Percentiles rank a stretch among this genome's conserved stretches.
These are phyloP conservation scores for Labrus mixtus DNA, from an alignment of 2,113 vertebrate genomes.

Conservation along the genomic window DNA sequence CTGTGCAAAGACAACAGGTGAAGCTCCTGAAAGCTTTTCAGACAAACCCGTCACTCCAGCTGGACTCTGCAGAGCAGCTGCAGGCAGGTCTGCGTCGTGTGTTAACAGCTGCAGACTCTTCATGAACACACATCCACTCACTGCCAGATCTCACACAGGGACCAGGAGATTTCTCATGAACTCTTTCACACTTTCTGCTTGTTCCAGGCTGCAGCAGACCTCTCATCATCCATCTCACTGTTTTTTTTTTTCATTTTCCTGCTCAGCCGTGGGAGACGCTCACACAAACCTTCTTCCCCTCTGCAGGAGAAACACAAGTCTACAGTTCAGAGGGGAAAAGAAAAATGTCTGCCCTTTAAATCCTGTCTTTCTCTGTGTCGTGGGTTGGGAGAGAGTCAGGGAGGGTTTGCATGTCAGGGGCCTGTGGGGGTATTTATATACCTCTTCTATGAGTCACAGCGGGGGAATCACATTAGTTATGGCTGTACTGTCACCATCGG, in stretches of 20 bases:
- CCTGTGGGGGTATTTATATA: slow-evolving; percentile 72
- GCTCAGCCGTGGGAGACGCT: slow-evolving; percentile 27
- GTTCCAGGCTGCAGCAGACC: slow-evolving; percentile 8
- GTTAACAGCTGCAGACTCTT: slow-evolving; percentile 53
- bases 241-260: not conserved
- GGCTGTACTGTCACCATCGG: slow-evolving; percentile 63
- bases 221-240: slow-evolving; percentile 13
- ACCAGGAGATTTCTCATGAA: not conserved
- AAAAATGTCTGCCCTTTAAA: slow-evolving; percentile 36
- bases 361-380: slow-evolving; percentile 47
- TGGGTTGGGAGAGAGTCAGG: slow-evolving; percentile 48
- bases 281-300: not conserved
- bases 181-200: not conserved
- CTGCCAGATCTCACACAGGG: not conserved
- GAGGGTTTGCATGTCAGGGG: slow-evolving; percentile 60
- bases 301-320: slow-evolving; percentile 43
- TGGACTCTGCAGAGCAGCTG: slow-evolving; percentile 16
- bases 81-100: slow-evolving; percentile 10
- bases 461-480: slow-evolving; percentile 73
- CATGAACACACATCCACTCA: slow-evolving; percentile 32
- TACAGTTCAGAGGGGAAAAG: slow-evolving; percentile 35
- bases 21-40: not conserved
- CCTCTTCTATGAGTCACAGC: slow-evolving; percentile 65
- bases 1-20: slow-evolving; percentile 23
- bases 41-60: not conserved